These are phyloP conservation scores for Apodemus sylvaticus DNA, from an alignment of 2,113 vertebrate species.

Conservation along the genomic window DNA sequence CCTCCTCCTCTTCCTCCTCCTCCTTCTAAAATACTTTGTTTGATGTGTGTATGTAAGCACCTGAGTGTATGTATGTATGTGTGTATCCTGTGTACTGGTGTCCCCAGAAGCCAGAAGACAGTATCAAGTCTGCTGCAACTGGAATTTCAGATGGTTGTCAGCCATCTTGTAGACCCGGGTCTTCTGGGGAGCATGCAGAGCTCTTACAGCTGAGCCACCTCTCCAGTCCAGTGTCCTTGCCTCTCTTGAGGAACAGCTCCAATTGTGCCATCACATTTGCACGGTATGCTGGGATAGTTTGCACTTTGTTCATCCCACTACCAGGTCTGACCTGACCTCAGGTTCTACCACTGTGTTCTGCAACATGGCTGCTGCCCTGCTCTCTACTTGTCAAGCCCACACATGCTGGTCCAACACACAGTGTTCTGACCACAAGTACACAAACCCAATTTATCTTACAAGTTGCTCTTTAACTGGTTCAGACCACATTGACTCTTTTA, in stretches of 20 bases:
- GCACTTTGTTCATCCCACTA: background rate
- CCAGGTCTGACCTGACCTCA: background rate
- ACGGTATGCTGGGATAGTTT: background rate
- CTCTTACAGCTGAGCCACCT: background rate
- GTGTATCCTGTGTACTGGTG: background rate
- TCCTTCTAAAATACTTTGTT: background rate
- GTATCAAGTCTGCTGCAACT: background rate
- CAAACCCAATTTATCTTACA: background rate
- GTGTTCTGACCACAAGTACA: background rate
- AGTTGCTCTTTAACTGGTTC: background rate
- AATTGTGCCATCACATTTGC: background rate
- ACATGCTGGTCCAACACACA: background rate
- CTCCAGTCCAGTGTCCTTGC: background rate
- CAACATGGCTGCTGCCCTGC: no score
- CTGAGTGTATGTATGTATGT: background rate
- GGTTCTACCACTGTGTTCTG: background rate
- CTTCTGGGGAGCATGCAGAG: background rate
- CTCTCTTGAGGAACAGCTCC: background rate
- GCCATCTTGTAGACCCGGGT: rapidly evolving
- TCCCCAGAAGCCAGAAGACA: background rate
- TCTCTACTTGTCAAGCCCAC: background rate
- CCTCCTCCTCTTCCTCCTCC: background rate
- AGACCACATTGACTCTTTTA: background rate
- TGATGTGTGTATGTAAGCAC: background rate
- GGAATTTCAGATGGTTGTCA: background rate